phyloP scores from a whole-genome alignment of 1,140 invertebrate species.

The Mercenaria mercenaria region DNA sequence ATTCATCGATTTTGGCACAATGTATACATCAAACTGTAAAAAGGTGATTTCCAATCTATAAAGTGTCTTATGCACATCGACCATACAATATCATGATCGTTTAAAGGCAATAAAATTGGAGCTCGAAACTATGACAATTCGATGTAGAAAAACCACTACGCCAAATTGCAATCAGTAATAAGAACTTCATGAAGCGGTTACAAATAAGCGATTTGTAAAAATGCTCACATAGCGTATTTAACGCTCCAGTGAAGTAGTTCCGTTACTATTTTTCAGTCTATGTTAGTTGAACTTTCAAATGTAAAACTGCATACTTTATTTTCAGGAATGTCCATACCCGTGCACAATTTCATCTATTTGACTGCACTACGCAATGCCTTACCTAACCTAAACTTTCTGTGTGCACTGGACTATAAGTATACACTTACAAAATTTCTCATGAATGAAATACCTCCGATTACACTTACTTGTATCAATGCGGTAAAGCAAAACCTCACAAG shows the following conservation, averaged over 20 bases:
- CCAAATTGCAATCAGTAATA: no score
- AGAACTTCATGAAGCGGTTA: no score
- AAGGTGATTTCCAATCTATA: conserved; percentile 55
- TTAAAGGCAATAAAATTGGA: no score
- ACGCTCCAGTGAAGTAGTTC: background rate
- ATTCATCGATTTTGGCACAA: background rate
- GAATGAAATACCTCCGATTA: background rate
- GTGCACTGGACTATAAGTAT: background rate
- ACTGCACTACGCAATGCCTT: background rate
- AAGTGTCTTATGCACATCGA: conserved; percentile 28
- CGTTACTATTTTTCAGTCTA: no score
- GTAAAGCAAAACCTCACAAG: background rate
- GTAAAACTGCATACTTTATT: background rate
- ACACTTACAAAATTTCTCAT: background rate
- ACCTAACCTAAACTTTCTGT: background rate
- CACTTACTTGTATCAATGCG: background rate
- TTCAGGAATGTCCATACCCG: background rate
- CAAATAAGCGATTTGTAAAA: no score
- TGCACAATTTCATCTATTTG: background rate
- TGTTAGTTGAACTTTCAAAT: background rate
- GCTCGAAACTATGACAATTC: no score
- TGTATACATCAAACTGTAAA: background rate
- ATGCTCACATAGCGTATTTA: no score
- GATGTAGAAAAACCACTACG: no score
- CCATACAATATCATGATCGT: no score